Evolutionary conservation across 2,797 vertebrate genomes (phyloP).

Genomic region (Eulemur rubriventer): DNA sequence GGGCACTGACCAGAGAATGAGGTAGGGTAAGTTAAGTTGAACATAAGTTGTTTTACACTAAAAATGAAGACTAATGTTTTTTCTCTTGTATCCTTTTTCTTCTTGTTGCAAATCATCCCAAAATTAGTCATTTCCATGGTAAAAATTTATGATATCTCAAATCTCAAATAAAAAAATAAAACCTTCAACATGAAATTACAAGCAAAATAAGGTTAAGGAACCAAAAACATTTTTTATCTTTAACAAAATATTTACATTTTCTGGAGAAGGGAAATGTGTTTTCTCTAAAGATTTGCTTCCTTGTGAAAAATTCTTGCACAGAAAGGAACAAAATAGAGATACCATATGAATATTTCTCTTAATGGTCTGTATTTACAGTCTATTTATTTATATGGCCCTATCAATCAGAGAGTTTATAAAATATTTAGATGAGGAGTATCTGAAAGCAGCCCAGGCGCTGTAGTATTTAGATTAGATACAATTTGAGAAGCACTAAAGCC

Average conservation of each 20-base stretch:
- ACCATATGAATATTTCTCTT: slow-evolving; percentile 32
- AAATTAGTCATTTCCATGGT: slow-evolving; percentile 46
- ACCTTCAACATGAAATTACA: slow-evolving; percentile 37
- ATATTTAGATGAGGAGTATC: neutral
- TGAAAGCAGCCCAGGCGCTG: neutral
- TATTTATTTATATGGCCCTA: slow-evolving; percentile 32
- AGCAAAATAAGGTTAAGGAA: slow-evolving; percentile 61
- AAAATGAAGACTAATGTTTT: neutral
- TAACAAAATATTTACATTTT: slow-evolving; percentile 60
- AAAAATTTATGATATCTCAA: slow-evolving; percentile 47
- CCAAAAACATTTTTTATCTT: slow-evolving; percentile 53
- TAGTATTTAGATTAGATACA: neutral
- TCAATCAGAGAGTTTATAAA: slow-evolving; percentile 33
- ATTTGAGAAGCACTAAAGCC: slow-evolving; percentile 1
- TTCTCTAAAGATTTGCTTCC: slow-evolving; percentile 54
- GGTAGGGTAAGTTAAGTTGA: neutral
- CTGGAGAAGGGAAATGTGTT: slow-evolving; percentile 59
- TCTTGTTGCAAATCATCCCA: slow-evolving; percentile 36
- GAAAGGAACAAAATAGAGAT: slow-evolving; percentile 59
- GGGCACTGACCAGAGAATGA: neutral
- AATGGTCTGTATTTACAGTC: neutral
- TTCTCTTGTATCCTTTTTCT: neutral
- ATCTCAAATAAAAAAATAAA: slow-evolving; percentile 50
- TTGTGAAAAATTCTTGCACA: slow-evolving; percentile 34
- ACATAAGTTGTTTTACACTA: neutral